Percentiles rank a stretch among this genome's conserved stretches.
These are phyloP conservation scores for Oikopleura dioica DNA, from an alignment of 23 tunicate genomes.

Conservation along the genomic window DNA sequence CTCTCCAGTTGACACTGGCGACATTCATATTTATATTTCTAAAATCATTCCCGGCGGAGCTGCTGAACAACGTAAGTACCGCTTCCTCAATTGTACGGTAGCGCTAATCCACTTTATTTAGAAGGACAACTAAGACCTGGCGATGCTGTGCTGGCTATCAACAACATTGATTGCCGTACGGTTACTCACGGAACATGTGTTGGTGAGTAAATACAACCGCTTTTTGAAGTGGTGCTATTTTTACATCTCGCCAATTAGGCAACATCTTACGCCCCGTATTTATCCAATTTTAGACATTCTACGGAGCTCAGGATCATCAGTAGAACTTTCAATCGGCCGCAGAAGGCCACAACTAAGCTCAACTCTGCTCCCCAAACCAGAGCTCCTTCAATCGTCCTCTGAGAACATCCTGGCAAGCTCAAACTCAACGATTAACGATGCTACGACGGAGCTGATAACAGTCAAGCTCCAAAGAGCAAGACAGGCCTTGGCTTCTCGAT, in stretches of 20 bases:
- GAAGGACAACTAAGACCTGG: background rate
- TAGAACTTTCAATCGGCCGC: background rate
- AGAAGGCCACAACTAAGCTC: too few species aligned
- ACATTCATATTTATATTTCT: constrained; percentile 78
- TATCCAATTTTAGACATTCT: too few species aligned
- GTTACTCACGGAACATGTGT: constrained; percentile 9
- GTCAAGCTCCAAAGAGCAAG: background rate
- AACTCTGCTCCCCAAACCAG: too few species aligned
- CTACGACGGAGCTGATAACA: background rate
- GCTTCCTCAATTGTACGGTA: background rate
- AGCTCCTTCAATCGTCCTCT: too few species aligned
- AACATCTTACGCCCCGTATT: too few species aligned
- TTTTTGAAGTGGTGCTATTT: too few species aligned
- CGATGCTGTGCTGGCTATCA: background rate
- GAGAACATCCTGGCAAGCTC: constrained; percentile 7
- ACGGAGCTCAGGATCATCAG: background rate
- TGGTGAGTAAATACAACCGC: too few species aligned
- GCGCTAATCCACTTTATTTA: background rate
- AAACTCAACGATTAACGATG: background rate
- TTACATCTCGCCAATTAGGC: too few species aligned
- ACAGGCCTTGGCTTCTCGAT: constrained; percentile 87
- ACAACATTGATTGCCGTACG: background rate
- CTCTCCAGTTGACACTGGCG: constrained; percentile 42
- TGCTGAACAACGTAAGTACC: constrained; percentile 33
- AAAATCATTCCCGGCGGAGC: constrained; percentile 86